A percentile compares a stretch with the other conserved stretches of the same genome.
phyloP scores from a whole-genome alignment of 2,797 vertebrate genomes.

The Leucoraja ocellata region DNA sequence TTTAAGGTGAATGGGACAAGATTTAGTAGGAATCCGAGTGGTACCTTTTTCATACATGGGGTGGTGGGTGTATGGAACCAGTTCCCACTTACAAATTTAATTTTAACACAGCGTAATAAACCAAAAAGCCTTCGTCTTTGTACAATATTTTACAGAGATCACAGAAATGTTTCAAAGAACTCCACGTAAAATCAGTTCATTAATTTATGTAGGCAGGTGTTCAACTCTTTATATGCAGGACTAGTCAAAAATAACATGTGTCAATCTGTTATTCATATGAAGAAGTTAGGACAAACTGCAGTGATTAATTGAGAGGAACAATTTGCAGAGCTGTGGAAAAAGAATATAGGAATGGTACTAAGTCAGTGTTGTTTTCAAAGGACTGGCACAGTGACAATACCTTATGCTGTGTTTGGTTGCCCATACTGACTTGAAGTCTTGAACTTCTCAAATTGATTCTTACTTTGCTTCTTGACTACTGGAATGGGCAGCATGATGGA shows the following conservation, averaged over 20 bases:
- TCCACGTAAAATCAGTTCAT: not conserved
- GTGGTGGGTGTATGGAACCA: not conserved
- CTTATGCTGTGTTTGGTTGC: not conserved
- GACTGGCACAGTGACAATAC: too few relatives aligned
- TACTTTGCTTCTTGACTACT: not conserved
- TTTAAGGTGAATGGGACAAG: too few relatives aligned
- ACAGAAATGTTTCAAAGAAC: not conserved
- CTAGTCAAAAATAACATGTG: not conserved
- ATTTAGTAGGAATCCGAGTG: too few relatives aligned
- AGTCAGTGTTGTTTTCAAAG: not conserved
- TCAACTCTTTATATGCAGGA: not conserved
- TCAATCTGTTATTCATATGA: not conserved
- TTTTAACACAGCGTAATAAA: not conserved
- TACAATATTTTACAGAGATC: not conserved
- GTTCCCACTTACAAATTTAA: not conserved
- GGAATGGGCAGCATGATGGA: not conserved
- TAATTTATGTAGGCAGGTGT: not conserved
- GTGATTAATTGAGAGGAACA: not conserved
- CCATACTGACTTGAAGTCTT: not conserved
- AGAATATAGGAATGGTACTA: not conserved
- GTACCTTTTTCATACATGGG: too few relatives aligned
- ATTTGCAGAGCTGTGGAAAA: not conserved
- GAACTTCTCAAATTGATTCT: not conserved
- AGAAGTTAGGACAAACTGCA: not conserved
- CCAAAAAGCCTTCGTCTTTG: not conserved